Conservation (phyloP, 1,140 invertebrate species). For the Ladona fulva region DNA sequence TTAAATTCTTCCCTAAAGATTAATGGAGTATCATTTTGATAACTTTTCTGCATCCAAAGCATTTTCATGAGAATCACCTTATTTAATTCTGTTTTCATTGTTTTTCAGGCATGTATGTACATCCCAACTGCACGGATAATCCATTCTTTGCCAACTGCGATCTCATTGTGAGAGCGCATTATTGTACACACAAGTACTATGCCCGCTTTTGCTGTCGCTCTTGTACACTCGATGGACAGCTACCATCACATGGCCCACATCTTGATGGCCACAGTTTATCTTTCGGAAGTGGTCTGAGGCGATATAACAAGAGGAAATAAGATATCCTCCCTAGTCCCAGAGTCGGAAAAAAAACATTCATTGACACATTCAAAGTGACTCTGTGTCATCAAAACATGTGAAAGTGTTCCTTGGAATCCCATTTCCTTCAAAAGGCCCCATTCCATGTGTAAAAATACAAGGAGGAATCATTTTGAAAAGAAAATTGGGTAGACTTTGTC, state of each 20-base stretch:
- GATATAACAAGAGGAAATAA: not conserved
- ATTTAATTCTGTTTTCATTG: no score
- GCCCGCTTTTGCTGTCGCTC: conserved; percentile 88
- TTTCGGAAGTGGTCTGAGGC: not conserved
- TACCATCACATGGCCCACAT: conserved; percentile 40
- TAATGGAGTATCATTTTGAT: no score
- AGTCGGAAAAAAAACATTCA: not conserved
- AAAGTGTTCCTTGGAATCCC: conserved; percentile 1
- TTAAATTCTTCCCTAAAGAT: no score
- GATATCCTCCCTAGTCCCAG: not conserved
- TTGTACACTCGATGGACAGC: conserved; percentile 72
- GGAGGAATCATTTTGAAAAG: not conserved
- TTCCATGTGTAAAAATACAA: not conserved
- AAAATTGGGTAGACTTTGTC: not conserved
- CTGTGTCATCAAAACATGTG: not conserved
- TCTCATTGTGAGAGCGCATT: conserved; percentile 70
- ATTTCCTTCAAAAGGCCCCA: conserved; percentile 4
- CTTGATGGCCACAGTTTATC: conserved; percentile 27
- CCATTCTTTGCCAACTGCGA: conserved; percentile 81
- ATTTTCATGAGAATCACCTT: no score
- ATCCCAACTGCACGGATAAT: conserved; percentile 74
- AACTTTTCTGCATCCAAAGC: no score
- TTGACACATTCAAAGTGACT: not conserved
- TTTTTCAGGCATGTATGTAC: conserved; percentile 56
- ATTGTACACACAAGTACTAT: conserved; percentile 81